Base-by-base conservation (phyloP, 2,797 vertebrate genomes). In the Carcharodon carcharias region DNA sequence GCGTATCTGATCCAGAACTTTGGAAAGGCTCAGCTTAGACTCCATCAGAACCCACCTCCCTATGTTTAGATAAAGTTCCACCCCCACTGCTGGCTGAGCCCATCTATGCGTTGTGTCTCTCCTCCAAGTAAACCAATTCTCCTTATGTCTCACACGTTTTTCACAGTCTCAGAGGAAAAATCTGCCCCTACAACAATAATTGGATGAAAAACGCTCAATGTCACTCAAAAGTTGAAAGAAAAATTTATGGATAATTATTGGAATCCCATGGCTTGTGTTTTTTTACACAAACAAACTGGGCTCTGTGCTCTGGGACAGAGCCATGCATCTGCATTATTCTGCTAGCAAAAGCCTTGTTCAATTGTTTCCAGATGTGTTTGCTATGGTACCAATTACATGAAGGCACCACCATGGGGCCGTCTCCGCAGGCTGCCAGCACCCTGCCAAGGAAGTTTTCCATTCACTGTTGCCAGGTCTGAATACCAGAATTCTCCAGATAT, bases 321-420 rank as follows among this genome's bases (percentile, higher is more conserved):
- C 94, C 94, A 95, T 71, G 94, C 94, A 95, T 95, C 94, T 95
- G 94, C 94, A 95, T 73, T 95, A 95, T 95, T 95, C 94, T 95
- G 94, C 94, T 73, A 73, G 69, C 94, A 95, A 95, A 77, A 95
- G 45, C 50, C 26, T 50, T 61, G 77, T 96, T 96, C 96, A 97
- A 97, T 97, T 67, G 56, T 67, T 97, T 96, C 97, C 98, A 98
- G 97, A 98, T 98, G 98, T 97, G 97, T 96, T 97, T 97, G 96
- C 97, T 96, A 96, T 89, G 97, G 96, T 97, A 97, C 97, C 97
- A 97, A 97, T 97, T 97, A 97, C 61, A 95, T 96, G 96, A 96
- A 96, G 96, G 97, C 96, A 96, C 96, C 54, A 96, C 96, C 96
- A 96, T 96, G 96, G 95, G 96, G 21, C 94, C 96, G 80, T 96